Percentiles rank a stretch among this genome's conserved stretches.
Conservation (phyloP, 2,888 invertebrate genomes). For the Apomyelois bistriatella region DNA sequence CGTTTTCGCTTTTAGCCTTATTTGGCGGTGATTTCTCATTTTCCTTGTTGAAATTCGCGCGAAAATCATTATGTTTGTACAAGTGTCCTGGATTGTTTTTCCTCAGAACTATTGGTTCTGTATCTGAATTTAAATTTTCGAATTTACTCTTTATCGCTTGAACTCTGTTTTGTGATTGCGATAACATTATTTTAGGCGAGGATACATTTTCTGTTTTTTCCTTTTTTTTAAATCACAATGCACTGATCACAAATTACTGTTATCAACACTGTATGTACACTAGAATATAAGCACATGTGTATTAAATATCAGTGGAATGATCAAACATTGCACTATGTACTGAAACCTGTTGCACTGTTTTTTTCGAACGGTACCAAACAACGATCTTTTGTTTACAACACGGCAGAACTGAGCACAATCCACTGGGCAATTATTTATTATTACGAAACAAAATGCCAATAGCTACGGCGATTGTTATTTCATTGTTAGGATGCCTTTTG, state of each 20-base stretch:
- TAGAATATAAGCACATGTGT: neutral
- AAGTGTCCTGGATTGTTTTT: slow-evolving; percentile 31
- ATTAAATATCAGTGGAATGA: neutral
- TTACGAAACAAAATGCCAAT: slow-evolving; percentile 10
- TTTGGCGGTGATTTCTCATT: slow-evolving; percentile 21
- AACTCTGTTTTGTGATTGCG: slow-evolving; percentile 76
- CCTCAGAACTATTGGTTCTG: slow-evolving; percentile 33
- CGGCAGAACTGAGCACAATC: slow-evolving; percentile 9
- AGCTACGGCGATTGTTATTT: slow-evolving; percentile 31
- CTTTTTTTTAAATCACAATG: slow-evolving; percentile 16
- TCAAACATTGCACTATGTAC: neutral
- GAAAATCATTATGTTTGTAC: slow-evolving; percentile 29
- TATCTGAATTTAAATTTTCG: slow-evolving; percentile 70
- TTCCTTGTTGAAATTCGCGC: slow-evolving; percentile 27
- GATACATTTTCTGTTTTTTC: slow-evolving; percentile 49
- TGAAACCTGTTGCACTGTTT: slow-evolving; percentile 27
- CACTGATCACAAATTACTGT: neutral
- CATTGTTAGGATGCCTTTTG: slow-evolving; percentile 37
- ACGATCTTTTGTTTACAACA: slow-evolving; percentile 18
- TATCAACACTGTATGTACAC: too few species aligned
- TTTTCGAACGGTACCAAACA: slow-evolving; percentile 21
- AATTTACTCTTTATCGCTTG: slow-evolving; percentile 83
- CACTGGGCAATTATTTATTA: slow-evolving; percentile 5
- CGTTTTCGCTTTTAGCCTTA: slow-evolving; percentile 25
- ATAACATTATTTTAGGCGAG: slow-evolving; percentile 66